Evolutionary conservation across 92 coral and sea anemone genomes (phyloP), one percentile per base, ranked within the genome.

Genomic region (Nematostella vectensis): DNA sequence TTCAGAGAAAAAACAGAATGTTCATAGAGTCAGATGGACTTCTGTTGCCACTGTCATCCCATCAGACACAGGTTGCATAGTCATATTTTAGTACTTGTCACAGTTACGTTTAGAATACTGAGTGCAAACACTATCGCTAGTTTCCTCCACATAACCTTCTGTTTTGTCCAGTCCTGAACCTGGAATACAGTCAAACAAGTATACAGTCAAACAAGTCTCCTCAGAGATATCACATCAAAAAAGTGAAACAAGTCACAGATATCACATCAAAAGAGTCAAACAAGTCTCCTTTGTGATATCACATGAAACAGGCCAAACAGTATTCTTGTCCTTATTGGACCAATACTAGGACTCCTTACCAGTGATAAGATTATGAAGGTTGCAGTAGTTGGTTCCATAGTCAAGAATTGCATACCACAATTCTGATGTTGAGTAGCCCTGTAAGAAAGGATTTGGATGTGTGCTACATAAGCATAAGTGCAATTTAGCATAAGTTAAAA

Each of bases 341-440:
- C n/a, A n/a, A n/a, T n/a, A n/a, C n/a, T n/a, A n/a, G n/a, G n/a
- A n/a, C n/a, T n/a, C n/a, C 55, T 10, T 63, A 84, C 96, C 96
- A 69, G 96, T 83, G 44, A 89, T 89, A 38, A 89, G 50, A 48
- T 89, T 89, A 39, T 89, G 96, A 48, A 89, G 76, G 74, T 89
- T 89, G 29, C 96, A 89, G 72, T 89, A 89, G 69, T 89, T 89
- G 67, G 96, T 89, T 8, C 96, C 96, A 72, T 60, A 16, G 51
- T 89, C 96, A 58, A 89, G 59, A 20, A 89, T 64, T 28, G 96
- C 96, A 77, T 80, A 84, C 96, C 89, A 80, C 8, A 33, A 15
- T 55, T 89, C 96, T 23, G 96, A 89, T 6, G 88, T 80, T 0
- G 96, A 89, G 58, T 43, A 89, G 12, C 96, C 96, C 96, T 89